Evolutionary conservation across 1,140 invertebrate genomes (phyloP).

Genomic region (Rhyzopertha dominica): DNA sequence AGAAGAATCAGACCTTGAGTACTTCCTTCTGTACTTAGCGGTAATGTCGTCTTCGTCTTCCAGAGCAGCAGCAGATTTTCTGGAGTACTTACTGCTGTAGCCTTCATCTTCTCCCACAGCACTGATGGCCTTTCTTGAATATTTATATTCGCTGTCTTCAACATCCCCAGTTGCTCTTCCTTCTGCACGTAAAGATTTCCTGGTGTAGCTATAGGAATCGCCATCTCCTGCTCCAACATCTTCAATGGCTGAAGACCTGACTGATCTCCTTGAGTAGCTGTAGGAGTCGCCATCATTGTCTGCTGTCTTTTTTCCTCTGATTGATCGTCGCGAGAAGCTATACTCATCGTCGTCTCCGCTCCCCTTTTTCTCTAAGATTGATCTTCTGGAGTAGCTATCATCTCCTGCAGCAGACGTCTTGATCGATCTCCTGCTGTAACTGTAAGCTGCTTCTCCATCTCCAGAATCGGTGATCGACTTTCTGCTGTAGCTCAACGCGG

Average conservation of each 20-base stretch:
- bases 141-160: constrained; percentile 17
- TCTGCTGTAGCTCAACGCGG: background rate
- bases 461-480: constrained; percentile 6
- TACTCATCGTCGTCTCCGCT: constrained; percentile 23
- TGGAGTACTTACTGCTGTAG: constrained; percentile 23
- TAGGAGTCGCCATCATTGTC: constrained; percentile 21
- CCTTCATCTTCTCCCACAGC: constrained; percentile 24
- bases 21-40: constrained; percentile 37
- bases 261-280: constrained; percentile 28
- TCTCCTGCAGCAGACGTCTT: constrained; percentile 5
- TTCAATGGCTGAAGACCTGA: constrained; percentile 23
- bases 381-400: constrained; percentile 15
- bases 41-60: constrained; percentile 35
- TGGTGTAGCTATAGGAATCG: constrained; percentile 25
- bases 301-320: constrained; percentile 14
- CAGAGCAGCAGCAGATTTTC: constrained; percentile 25
- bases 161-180: constrained; percentile 25
- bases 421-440: constrained; percentile 15
- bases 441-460: constrained; percentile 8
- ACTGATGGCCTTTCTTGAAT: constrained; percentile 27
- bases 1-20: constrained; percentile 27
- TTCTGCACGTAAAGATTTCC: constrained; percentile 22
- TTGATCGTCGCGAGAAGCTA: constrained; percentile 27
- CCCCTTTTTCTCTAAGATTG: constrained; percentile 8
- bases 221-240: constrained; percentile 24